A percentile compares a stretch with the other conserved stretches of the same genome.
These are phyloP conservation scores for Agrotis puta DNA, from an alignment of 2,888 invertebrate genomes.

Conservation along the genomic window DNA sequence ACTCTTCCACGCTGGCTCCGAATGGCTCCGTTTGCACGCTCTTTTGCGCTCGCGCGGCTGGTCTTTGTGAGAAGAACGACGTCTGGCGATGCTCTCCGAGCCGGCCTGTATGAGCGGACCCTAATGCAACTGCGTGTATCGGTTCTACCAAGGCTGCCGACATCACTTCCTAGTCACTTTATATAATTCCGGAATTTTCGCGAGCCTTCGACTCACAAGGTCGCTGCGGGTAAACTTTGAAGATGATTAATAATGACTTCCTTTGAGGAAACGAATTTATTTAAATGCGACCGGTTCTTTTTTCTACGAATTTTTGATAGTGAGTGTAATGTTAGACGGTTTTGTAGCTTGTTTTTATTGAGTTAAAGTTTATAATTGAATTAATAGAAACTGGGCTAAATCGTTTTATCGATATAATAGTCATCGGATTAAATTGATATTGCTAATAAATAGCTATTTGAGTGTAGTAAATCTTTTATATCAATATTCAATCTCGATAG, in stretches of 20 bases:
- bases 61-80: too few species aligned
- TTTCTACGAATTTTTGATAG: slow-evolving; percentile 43
- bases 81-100: too few species aligned
- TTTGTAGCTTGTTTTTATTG: neutral
- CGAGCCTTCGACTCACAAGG: slow-evolving; percentile 67
- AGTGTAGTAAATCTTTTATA: slow-evolving; percentile 5
- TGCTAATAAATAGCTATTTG: slow-evolving; percentile 14
- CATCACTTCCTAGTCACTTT: slow-evolving; percentile 63
- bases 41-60: too few species aligned
- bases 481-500: neutral
- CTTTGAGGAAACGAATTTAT: slow-evolving; percentile 76
- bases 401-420: slow-evolving; percentile 15
- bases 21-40: too few species aligned
- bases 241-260: slow-evolving; percentile 86
- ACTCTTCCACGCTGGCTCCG: too few species aligned
- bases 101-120: too few species aligned
- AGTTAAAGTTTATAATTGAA: neutral
- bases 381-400: slow-evolving; percentile 20
- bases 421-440: slow-evolving; percentile 23
- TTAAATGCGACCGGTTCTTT: slow-evolving; percentile 59
- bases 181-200: slow-evolving; percentile 83
- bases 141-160: slow-evolving; percentile 70
- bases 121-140: slow-evolving; percentile 60
- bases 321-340: neutral
- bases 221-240: slow-evolving; percentile 75